Base-by-base conservation (phyloP, 2,113 vertebrate species). In the Coreoperca whiteheadi region DNA sequence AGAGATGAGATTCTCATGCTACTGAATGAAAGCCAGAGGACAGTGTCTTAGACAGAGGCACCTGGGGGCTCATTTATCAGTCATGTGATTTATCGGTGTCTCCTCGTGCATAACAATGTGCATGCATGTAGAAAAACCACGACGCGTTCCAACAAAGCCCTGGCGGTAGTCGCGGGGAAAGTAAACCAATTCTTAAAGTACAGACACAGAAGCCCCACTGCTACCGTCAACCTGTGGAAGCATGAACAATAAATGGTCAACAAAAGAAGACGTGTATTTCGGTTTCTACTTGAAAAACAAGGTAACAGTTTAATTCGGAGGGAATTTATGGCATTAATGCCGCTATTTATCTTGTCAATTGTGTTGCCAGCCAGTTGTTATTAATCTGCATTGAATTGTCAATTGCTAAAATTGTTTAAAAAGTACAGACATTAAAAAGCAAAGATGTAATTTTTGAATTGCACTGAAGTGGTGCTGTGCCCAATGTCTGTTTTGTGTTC, bases 1-100 rank as follows among this genome's bases (percentile, higher is more conserved):
- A 74, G 59, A 79, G 21, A 28, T 32, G 43, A 39, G 0, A 41
- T 50, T 56, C 18, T 10, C 32, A 25, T 34, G 15, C 28, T 57
- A 46, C 10, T 75, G 21, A 59, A 66, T 50, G 68, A 67, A 61
- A 66, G 37, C 10, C 50, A 28, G 51, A 21, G 32, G 11, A 25
- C 59, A 61, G 30, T 10, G 10, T 71, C 14, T 53, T 37, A 71
- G 37, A 5, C 18, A 59, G n/a, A 46, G 7, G 53, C 4, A 57
- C 14, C 34, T 30, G 8, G 10, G 37, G 70, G 10, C n/a, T 73
- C 11, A 41, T 59, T 73, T 73, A 34, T 77, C 10, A 78, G 53
- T 43, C 43, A 43, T 66, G 8, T 43, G 39, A 66, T 9, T 66
- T 8, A 43, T 25, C 3, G 28, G 9, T 65, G 43, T 43, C 63